Base-by-base conservation (phyloP, 2,113 vertebrate genomes). In the Condylura cristata region DNA sequence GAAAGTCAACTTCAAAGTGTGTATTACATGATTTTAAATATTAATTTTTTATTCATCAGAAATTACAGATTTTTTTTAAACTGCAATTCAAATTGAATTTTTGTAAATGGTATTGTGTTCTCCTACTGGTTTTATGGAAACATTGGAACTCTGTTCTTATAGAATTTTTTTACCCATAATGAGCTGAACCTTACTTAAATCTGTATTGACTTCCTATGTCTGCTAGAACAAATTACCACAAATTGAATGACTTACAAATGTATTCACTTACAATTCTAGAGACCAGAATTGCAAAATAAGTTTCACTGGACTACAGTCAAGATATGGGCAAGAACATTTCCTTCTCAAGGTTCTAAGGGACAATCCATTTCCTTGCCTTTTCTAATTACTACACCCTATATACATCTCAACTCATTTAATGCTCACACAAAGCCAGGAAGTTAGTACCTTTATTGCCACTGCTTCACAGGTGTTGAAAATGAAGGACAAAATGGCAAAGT, bases 1-100 rank as follows among this genome's bases (percentile, higher is more conserved):
- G 56, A 72, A 92, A 63, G 24, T 60, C 48, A 90, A 61, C n/a
- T 82, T 92, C 28, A 76, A 79, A 85, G 89, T 86, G 48, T 24
- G 37, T 7, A 83, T 86, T 86, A 37, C 16, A 39, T n/a, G 37
- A 39, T 51, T 79, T 83, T 82, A 85, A 72, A 32, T 41, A 65
- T 90, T 80, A 13, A 65, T 84, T 58, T 89, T 84, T 16, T 87
- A 80, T 80, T 86, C 61, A 26, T 4, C 78, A 48, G 37, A 92
- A 82, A 10, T 53, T 51, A 53, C 44, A 68, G 9, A 20, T 66
- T 66, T 65, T 65, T 51, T 87, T 51, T 56, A n/a, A 71, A 88
- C 65, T 17, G 34, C 7, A 85, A 85, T 90, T 84, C 56, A 94
- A 92, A 41, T 71, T 72, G 7, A 51, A 83, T 46, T 87, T 76